Conservation (phyloP, 1,140 invertebrate species). For the Pseudomyrmex pallidus region DNA sequence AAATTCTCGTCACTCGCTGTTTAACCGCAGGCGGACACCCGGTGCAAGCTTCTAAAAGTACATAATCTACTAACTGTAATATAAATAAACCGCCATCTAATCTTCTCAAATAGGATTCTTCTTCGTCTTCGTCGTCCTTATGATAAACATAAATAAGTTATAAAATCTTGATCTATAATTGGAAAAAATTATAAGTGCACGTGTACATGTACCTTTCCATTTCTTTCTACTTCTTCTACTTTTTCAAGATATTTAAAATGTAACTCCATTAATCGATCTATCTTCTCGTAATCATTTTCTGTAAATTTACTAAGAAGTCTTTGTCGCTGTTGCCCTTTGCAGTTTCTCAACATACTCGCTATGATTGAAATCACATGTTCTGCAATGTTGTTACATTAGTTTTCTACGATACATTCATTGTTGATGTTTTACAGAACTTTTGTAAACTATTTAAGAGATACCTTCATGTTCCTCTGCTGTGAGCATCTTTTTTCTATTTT, state of each 20-base stretch:
- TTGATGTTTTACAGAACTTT: neutral
- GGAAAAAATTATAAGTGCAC: conserved; percentile 5
- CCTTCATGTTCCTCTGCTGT: conserved; percentile 97
- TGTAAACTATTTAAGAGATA: conserved; percentile 73
- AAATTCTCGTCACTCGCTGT: conserved; percentile 94
- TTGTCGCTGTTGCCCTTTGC: conserved; percentile 94
- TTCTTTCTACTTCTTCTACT: conserved; percentile 94
- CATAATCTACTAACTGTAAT: conserved; percentile 97
- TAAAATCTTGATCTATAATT: conserved; percentile 1
- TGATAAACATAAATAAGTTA: conserved; percentile 42
- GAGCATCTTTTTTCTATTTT: conserved; percentile 93
- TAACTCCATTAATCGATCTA: conserved; percentile 97
- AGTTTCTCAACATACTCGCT: conserved; percentile 96
- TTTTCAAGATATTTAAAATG: conserved; percentile 99
- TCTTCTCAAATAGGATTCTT: conserved; percentile 94
- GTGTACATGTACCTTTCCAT: conserved; percentile 78
- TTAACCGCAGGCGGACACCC: conserved; percentile 91
- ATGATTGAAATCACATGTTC: conserved; percentile 98
- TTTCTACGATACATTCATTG: neutral
- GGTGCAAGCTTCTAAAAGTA: conserved; percentile 96
- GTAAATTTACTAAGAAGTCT: conserved; percentile 97
- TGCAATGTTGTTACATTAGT: conserved; percentile 80
- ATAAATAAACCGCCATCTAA: conserved; percentile 98
- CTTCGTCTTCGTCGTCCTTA: conserved; percentile 90
- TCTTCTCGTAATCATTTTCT: conserved; percentile 99